Percentiles rank a stretch among this genome's conserved stretches.
Conservation (phyloP, 2,113 vertebrate genomes). For the Muntiacus muntjak region DNA sequence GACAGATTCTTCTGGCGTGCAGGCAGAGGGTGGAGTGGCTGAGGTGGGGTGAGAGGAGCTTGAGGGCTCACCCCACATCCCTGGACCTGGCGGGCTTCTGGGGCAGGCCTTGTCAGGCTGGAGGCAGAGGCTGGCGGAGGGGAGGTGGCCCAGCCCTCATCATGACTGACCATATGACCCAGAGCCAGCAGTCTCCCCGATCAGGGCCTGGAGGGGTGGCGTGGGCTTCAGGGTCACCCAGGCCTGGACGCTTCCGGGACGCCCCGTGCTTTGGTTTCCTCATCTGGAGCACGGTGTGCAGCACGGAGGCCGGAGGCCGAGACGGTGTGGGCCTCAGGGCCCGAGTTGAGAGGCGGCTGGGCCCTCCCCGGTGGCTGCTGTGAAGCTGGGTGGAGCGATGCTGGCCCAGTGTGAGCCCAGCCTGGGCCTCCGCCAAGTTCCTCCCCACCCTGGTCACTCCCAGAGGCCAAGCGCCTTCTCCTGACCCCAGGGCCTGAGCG, state of each 20-base stretch:
- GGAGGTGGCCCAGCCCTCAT: not conserved
- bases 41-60: not conserved
- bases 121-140: not conserved
- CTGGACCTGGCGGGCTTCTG: not conserved
- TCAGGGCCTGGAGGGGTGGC: not conserved
- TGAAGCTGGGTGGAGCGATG: not conserved
- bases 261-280: not conserved
- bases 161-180: not conserved
- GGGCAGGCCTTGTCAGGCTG: not conserved
- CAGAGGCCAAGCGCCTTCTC: not conserved
- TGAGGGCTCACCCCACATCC: not conserved
- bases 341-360: not conserved
- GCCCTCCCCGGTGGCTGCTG: fast-evolving
- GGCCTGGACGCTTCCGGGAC: not conserved
- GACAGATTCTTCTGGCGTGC: not conserved
- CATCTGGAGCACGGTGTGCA: not conserved
- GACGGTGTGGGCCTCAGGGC: not conserved
- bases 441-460: not conserved
- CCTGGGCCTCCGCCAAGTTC: not conserved
- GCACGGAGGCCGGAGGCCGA: not conserved
- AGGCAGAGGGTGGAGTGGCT: not conserved
- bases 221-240: not conserved
- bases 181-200: not conserved
- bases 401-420: not conserved
- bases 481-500: not conserved